Base-by-base conservation (phyloP, 2,888 invertebrate species). In the Drosophila limbata region DNA sequence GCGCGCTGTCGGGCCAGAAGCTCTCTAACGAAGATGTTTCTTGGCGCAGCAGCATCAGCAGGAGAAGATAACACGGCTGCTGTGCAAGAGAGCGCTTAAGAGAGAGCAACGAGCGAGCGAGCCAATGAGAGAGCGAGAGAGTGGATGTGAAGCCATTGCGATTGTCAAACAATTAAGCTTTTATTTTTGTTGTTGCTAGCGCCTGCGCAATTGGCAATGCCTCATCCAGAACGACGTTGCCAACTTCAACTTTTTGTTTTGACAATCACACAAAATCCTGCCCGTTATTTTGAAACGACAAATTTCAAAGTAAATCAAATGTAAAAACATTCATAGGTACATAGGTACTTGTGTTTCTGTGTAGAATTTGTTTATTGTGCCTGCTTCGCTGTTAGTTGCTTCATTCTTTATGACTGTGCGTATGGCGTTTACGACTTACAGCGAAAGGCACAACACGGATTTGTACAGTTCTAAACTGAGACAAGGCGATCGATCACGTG, bases 1-100 rank as follows among this genome's bases (percentile, higher is more conserved):
- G 79, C 88, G 78, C 79, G 84, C 80, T 80, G 74, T 65, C 77
- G 72, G 57, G 79, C 82, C 78, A 89, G 77, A 81, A 89, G 88
- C 84, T 88, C 80, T 74, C 88, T 70, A 72, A 69, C 63, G 61
- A 77, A 75, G 69, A 81, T 75, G 69, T 59, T 79, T 67, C 56
- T 69, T 62, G 65, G 66, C 68, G 69, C 73, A 69, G 65, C 63
- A 69, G 35, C 60, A 56, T 40, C 60, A 40, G 35, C 56, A 39
- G 45, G 40, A 75, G 65, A 65, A 75, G 65, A 68, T 72, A 77
- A 81, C 69, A 81, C 69, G 69, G 69, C 31, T 77, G 73, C 77
- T 53, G 64, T 65, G 31, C 62, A 31, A 65, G 51, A 65, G 77
- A 73, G 50, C 19, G 51, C 39, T 44, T 48, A 63, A 53, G 55